Conservation (phyloP, 1,140 invertebrate genomes). For the Sitophilus oryzae region DNA sequence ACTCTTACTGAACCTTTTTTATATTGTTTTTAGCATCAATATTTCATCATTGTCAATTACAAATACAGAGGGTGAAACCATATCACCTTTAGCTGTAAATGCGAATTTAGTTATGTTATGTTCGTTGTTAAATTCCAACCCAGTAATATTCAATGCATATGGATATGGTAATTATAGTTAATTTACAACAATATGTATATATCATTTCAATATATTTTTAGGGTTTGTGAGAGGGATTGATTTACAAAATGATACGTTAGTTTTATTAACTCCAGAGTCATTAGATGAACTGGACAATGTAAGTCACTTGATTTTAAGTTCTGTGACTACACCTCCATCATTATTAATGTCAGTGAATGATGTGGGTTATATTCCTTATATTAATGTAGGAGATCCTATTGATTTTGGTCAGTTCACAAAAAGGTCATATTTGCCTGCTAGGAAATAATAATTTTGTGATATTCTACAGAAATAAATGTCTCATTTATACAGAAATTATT, state of each 20-base stretch:
- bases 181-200: too few species aligned
- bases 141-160: slow-evolving; percentile 25
- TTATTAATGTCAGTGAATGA: slow-evolving; percentile 33
- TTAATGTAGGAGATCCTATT: slow-evolving; percentile 28
- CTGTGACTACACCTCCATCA: slow-evolving; percentile 36
- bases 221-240: slow-evolving; percentile 39
- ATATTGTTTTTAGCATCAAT: slow-evolving; percentile 31
- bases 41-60: slow-evolving; percentile 29
- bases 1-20: slow-evolving; percentile 9
- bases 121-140: neutral
- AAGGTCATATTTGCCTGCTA: slow-evolving; percentile 29
- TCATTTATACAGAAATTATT: neutral
- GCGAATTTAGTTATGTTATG: slow-evolving; percentile 39
- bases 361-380: slow-evolving; percentile 35
- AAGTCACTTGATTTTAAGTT: slow-evolving; percentile 29
- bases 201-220: slow-evolving; percentile 28
- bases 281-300: slow-evolving; percentile 30
- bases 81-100: slow-evolving; percentile 33
- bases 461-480: neutral
- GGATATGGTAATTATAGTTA: slow-evolving; percentile 37
- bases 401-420: slow-evolving; percentile 35
- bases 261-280: slow-evolving; percentile 35
- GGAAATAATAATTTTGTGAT: slow-evolving; percentile 8
- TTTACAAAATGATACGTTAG: slow-evolving; percentile 23
- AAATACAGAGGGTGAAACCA: slow-evolving; percentile 22